A percentile compares a stretch with the other conserved stretches of the same genome.
Evolutionary conservation across 37 sponge, comb jelly and placozoan species (phyloP).

Genomic region (Halichondria panicea): DNA sequence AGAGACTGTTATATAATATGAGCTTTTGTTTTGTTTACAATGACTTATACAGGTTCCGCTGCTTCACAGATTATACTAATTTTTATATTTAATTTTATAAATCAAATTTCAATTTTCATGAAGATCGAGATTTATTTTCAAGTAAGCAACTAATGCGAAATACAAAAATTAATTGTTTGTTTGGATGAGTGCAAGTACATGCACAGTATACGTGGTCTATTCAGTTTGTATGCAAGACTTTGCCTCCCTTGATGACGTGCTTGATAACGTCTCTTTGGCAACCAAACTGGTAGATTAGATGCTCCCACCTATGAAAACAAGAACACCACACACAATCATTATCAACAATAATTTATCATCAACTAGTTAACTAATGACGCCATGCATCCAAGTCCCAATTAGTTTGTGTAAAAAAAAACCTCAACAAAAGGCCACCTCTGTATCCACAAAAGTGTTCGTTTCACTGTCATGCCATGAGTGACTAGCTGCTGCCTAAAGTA

Average conservation of each 20-base stretch:
- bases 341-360: neutral
- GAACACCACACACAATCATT: neutral
- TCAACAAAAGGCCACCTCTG: too few relatives aligned
- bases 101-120: too few relatives aligned
- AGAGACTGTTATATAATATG: too few relatives aligned
- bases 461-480: too few relatives aligned
- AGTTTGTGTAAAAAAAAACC: too few relatives aligned
- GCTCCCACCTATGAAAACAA: slow-evolving; percentile 87
- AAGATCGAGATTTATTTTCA: too few relatives aligned
- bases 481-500: too few relatives aligned
- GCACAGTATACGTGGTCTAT: neutral
- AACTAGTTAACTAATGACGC: neutral
- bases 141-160: too few relatives aligned
- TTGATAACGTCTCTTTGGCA: slow-evolving; percentile 63
- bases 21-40: too few relatives aligned
- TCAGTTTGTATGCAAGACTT: slow-evolving; percentile 39
- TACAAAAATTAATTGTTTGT: neutral
- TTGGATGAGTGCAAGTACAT: neutral
- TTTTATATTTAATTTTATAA: neutral
- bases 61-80: neutral
- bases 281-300: slow-evolving; percentile 93
- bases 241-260: slow-evolving; percentile 74
- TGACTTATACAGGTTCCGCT: too few relatives aligned
- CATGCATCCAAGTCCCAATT: neutral
- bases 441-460: too few relatives aligned